phyloP scores from a whole-genome alignment of 1,140 invertebrate species.

The Leptinotarsa undecemlineata region DNA sequence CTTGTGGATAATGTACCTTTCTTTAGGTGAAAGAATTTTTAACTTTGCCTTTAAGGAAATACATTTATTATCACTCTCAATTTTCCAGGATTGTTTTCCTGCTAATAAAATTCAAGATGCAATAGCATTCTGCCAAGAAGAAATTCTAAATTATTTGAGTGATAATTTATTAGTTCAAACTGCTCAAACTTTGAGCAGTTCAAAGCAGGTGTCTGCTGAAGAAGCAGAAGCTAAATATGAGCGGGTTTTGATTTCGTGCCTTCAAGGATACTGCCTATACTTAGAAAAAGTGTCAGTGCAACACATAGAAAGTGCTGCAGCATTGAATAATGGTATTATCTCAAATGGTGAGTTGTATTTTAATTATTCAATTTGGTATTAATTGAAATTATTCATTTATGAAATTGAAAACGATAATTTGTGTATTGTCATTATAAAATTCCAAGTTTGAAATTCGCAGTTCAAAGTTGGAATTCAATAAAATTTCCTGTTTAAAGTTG shows the following conservation, averaged over 20 bases:
- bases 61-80: neutral
- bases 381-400: too few species aligned
- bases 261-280: slow-evolving; percentile 69
- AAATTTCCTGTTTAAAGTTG: too few species aligned
- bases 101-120: slow-evolving; percentile 70
- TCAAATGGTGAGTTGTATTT: slow-evolving; percentile 51
- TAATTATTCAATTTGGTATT: too few species aligned
- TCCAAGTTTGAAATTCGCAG: too few species aligned
- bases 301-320: slow-evolving; percentile 59
- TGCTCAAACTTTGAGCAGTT: slow-evolving; percentile 63
- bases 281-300: slow-evolving; percentile 59
- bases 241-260: slow-evolving; percentile 67
- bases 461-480: too few species aligned
- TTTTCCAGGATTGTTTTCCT: slow-evolving; percentile 69
- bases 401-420: too few species aligned
- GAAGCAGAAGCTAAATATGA: slow-evolving; percentile 76
- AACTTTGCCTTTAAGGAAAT: neutral
- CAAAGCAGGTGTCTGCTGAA: slow-evolving; percentile 62
- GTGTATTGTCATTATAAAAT: too few species aligned
- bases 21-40: neutral
- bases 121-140: slow-evolving; percentile 74
- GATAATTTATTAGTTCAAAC: slow-evolving; percentile 74
- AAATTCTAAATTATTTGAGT: slow-evolving; percentile 73
- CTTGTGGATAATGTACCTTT: too few species aligned
- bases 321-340: slow-evolving; percentile 62